A percentile compares a stretch with the other conserved stretches of the same genome.
These are phyloP conservation scores for Clarias macrocephalus DNA, from an alignment of 2,113 vertebrate genomes.

Conservation along the genomic window DNA sequence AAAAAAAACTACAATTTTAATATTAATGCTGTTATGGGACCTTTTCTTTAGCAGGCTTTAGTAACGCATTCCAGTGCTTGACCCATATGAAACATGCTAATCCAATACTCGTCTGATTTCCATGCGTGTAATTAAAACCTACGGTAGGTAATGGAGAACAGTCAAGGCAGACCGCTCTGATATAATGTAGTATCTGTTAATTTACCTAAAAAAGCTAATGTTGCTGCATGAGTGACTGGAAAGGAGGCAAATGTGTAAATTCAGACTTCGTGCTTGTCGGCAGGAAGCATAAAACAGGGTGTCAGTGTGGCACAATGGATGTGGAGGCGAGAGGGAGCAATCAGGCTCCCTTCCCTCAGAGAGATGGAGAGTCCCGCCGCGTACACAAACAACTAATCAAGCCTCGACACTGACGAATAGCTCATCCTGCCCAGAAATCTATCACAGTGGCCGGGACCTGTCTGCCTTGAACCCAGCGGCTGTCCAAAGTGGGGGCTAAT, in stretches of 20 bases:
- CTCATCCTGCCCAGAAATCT: conserved; percentile 82
- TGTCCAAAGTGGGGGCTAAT: conserved; percentile 83
- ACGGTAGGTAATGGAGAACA: not conserved
- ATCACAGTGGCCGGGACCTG: conserved; percentile 81
- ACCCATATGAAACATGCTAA: not conserved
- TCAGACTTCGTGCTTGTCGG: conserved; percentile 20
- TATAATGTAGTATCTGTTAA: not conserved
- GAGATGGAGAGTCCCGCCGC: conserved; percentile 87
- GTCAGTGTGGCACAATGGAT: conserved; percentile 79
- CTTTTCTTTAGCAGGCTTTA: not conserved
- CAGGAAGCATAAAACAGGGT: conserved; percentile 74
- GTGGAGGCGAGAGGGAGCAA: conserved; percentile 79
- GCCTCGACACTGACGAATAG: conserved; percentile 82
- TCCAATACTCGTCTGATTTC: not conserved
- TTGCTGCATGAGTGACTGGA: not conserved
- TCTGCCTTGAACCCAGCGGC: conserved; percentile 75
- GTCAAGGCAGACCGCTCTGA: not conserved
- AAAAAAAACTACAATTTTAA: not conserved
- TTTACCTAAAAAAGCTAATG: not conserved
- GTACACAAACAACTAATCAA: conserved; percentile 93
- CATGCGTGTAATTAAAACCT: conserved; percentile 12
- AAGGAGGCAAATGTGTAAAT: conserved; percentile 38
- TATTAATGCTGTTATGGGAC: not conserved
- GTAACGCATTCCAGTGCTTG: not conserved
- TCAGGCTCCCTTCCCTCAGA: conserved; percentile 84